Evolutionary conservation across 2,797 vertebrate species (phyloP).

Genomic region (Acanthopagrus latus): DNA sequence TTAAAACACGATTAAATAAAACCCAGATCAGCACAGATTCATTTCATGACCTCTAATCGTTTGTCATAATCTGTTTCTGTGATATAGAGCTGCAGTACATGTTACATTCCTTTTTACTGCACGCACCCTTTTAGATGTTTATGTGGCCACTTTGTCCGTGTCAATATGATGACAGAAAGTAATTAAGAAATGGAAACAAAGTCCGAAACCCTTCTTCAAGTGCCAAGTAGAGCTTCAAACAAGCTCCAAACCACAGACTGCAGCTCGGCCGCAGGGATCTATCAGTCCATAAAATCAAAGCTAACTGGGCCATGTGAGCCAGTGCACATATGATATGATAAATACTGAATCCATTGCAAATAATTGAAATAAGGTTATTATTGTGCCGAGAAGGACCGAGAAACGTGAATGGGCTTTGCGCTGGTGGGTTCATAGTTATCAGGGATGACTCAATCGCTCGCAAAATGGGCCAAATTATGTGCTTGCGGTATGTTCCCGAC

Average conservation of each 20-base stretch:
- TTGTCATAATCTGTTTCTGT: not conserved
- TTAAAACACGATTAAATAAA: slow-evolving; percentile 10
- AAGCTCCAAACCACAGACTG: slow-evolving; percentile 31
- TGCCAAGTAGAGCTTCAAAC: slow-evolving; percentile 22
- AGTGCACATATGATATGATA: slow-evolving; percentile 13
- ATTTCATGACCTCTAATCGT: not conserved
- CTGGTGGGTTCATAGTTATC: not conserved
- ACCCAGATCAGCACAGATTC: not conserved
- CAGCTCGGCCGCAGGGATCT: not conserved
- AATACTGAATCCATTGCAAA: slow-evolving; percentile 9
- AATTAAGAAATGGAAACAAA: slow-evolving; percentile 55
- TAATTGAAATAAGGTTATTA: not conserved
- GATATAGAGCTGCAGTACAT: not conserved
- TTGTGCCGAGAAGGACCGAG: not conserved
- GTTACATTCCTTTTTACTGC: slow-evolving; percentile 3
- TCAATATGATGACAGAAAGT: slow-evolving; percentile 46
- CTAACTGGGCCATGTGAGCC: slow-evolving; percentile 22
- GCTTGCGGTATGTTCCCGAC: slow-evolving; percentile 11
- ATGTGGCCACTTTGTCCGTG: slow-evolving; percentile 18
- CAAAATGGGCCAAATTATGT: slow-evolving; percentile 15
- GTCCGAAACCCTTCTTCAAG: slow-evolving; percentile 11
- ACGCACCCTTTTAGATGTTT: slow-evolving; percentile 22
- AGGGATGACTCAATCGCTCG: slow-evolving; percentile 1
- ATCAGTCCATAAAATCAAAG: slow-evolving; percentile 21
- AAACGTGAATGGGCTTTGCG: not conserved